Conservation (phyloP, 2,888 invertebrate species). For the Drosophila trichaetosa region DNA sequence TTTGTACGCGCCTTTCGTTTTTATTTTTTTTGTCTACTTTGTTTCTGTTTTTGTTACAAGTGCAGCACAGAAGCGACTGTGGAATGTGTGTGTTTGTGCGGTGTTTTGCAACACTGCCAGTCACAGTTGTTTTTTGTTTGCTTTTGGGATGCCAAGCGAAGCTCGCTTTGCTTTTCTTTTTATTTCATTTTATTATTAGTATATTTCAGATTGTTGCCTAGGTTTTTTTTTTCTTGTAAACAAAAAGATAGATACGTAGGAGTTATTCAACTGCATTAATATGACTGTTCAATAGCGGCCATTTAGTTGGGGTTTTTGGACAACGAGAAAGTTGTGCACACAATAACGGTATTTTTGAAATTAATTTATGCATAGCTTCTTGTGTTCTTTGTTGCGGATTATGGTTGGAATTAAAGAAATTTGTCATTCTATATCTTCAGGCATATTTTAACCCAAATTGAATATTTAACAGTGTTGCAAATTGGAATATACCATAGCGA, state of each 20-base stretch:
- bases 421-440: neutral
- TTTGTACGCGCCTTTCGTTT: slow-evolving; percentile 63
- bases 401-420: neutral
- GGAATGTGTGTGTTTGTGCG: slow-evolving; percentile 24
- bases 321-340: neutral
- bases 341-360: neutral
- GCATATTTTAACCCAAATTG: neutral
- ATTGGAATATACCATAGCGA: no score
- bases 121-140: slow-evolving; percentile 24
- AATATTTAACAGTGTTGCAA: neutral
- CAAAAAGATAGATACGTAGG: slow-evolving; percentile 18
- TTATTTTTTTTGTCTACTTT: slow-evolving; percentile 20
- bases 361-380: neutral
- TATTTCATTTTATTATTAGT: slow-evolving; percentile 3
- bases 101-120: slow-evolving; percentile 64
- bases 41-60: slow-evolving; percentile 53
- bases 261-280: neutral
- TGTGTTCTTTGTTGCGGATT: neutral
- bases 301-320: neutral
- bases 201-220: slow-evolving; percentile 14
- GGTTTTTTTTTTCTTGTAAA: slow-evolving; percentile 18
- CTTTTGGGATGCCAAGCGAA: neutral
- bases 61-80: slow-evolving; percentile 57
- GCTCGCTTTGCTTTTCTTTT: slow-evolving; percentile 13
- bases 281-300: neutral